Conservation (phyloP, 2,888 invertebrate genomes). For the Neoitamus cyanurus region DNA sequence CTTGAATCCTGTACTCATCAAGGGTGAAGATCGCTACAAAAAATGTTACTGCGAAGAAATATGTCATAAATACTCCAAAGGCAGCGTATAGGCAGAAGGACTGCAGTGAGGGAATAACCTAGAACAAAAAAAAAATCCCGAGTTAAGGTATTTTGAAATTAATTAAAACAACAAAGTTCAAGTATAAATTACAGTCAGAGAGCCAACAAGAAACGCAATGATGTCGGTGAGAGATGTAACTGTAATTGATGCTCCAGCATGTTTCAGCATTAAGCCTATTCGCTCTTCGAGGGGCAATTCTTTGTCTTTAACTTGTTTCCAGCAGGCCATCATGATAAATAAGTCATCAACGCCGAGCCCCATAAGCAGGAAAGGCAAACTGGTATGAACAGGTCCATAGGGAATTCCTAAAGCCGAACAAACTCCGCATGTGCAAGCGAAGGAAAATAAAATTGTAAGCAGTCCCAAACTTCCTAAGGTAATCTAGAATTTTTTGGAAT, state of each 20-base stretch:
- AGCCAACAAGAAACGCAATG: slow-evolving; percentile 81
- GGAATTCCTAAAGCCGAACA: slow-evolving; percentile 78
- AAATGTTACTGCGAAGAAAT: slow-evolving; percentile 81
- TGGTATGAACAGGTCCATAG: slow-evolving; percentile 85
- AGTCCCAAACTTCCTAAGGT: slow-evolving; percentile 77
- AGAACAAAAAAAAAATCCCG: neutral
- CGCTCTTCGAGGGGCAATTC: slow-evolving; percentile 72
- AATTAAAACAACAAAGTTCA: neutral
- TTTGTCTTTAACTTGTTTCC: slow-evolving; percentile 73
- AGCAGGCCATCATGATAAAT: slow-evolving; percentile 85
- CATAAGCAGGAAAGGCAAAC: slow-evolving; percentile 83
- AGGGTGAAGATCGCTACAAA: slow-evolving; percentile 82
- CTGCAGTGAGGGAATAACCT: slow-evolving; percentile 79
- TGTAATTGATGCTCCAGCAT: slow-evolving; percentile 86
- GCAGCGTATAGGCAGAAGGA: slow-evolving; percentile 87
- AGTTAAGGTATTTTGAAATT: neutral
- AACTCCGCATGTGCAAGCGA: slow-evolving; percentile 76
- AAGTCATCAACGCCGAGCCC: slow-evolving; percentile 86
- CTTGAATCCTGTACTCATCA: slow-evolving; percentile 74
- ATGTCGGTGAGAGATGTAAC: slow-evolving; percentile 87
- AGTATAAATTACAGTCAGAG: slow-evolving; percentile 77
- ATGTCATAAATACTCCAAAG: slow-evolving; percentile 79
- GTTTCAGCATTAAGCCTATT: slow-evolving; percentile 77
- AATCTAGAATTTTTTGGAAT: slow-evolving; percentile 64
- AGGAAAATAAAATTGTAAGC: slow-evolving; percentile 78